Conservation (phyloP, 2,113 vertebrate genomes). For the Tachycineta bicolor region DNA sequence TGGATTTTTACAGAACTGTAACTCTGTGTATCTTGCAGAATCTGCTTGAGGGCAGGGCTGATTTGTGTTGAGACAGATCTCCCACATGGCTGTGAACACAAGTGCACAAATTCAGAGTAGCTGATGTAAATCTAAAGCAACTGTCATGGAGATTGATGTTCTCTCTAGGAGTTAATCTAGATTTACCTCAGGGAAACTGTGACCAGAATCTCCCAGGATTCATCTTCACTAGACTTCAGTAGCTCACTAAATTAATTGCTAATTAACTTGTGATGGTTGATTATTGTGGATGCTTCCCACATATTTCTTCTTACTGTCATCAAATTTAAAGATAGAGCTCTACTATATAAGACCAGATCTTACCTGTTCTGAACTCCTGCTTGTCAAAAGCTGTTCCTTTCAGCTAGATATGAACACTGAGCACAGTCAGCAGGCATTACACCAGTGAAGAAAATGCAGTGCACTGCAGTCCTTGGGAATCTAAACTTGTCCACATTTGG, state of each 20-base stretch:
- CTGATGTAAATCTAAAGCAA: constrained; percentile 53
- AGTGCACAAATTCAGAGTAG: constrained; percentile 46
- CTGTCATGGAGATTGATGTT: constrained; percentile 50
- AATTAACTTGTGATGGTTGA: constrained; percentile 41
- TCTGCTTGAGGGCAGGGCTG: constrained; percentile 45
- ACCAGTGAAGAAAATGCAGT: neutral
- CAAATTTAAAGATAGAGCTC: constrained; percentile 4
- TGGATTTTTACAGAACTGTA: constrained; percentile 34
- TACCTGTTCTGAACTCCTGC: neutral
- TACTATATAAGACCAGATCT: neutral
- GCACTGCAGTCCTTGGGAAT: neutral
- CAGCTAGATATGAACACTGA: neutral
- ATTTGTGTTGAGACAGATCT: constrained; percentile 65
- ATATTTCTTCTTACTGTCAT: neutral
- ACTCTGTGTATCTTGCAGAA: constrained; percentile 28
- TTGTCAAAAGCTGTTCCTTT: neutral
- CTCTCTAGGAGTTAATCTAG: constrained; percentile 39
- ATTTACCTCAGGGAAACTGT: constrained; percentile 32
- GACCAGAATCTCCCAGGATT: constrained; percentile 54
- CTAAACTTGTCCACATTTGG: neutral
- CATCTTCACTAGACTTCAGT: constrained; percentile 37
- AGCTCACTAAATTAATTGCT: constrained; percentile 56
- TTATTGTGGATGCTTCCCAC: constrained; percentile 43
- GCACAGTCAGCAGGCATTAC: neutral
- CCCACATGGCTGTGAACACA: constrained; percentile 55